Percentiles rank a stretch among this genome's conserved stretches.
phyloP scores from a whole-genome alignment of 2,888 invertebrate species.

The Malacosoma neustria region DNA sequence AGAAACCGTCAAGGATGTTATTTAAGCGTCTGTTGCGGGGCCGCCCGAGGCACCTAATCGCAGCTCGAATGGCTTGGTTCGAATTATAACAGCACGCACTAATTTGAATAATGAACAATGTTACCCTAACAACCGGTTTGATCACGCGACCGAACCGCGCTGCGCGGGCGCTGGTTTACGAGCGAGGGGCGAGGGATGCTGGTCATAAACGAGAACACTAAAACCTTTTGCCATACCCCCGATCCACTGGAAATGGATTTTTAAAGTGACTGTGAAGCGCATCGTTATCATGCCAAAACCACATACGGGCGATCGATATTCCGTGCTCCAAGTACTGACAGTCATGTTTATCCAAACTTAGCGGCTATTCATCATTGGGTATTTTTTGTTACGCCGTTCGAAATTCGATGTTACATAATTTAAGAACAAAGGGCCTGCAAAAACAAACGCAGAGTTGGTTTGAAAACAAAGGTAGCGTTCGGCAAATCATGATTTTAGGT shows the following conservation, averaged over 20 bases:
- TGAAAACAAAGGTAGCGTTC: constrained; percentile 51
- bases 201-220: constrained; percentile 40
- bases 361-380: constrained; percentile 42
- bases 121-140: constrained; percentile 54
- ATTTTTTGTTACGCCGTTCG: constrained; percentile 40
- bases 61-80: constrained; percentile 39
- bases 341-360: constrained; percentile 30
- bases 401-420: constrained; percentile 58
- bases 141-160: constrained; percentile 40
- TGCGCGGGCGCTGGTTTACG: constrained; percentile 36
- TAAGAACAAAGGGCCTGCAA: constrained; percentile 60
- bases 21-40: constrained; percentile 7
- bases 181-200: constrained; percentile 39
- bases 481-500: constrained; percentile 50
- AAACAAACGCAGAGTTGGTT: constrained; percentile 50
- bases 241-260: constrained; percentile 21
- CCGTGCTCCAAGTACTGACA: constrained; percentile 4
- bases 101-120: constrained; percentile 71
- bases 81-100: constrained; percentile 63
- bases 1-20: constrained; percentile 1
- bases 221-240: constrained; percentile 31
- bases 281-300: constrained; percentile 11
- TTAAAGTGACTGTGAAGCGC: constrained; percentile 7
- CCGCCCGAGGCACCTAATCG: constrained; percentile 29
- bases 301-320: constrained; percentile 5